Evolutionary conservation across 2,113 vertebrate genomes (phyloP).

Genomic region (Callopanchax toddi): DNA sequence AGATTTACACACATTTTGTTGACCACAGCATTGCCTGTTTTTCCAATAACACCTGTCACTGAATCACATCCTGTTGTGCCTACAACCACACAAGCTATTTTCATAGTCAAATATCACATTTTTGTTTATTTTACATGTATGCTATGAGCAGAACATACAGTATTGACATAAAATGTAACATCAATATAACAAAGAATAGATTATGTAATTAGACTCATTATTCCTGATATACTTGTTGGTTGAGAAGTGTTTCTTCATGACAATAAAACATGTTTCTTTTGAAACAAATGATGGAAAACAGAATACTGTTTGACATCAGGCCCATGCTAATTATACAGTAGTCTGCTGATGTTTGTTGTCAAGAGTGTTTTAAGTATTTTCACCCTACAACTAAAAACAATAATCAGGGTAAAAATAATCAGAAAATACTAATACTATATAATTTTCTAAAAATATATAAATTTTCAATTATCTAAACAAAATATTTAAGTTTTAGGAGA

Average conservation of each 20-base stretch:
- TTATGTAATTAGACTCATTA: too few species aligned
- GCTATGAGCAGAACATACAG: too few species aligned
- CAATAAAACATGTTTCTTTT: background rate
- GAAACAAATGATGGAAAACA: background rate
- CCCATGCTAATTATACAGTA: too few species aligned
- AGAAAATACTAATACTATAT: too few species aligned
- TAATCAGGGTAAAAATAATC: too few species aligned
- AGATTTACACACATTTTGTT: background rate
- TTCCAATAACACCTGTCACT: background rate
- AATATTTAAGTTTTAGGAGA: too few species aligned
- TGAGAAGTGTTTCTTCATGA: background rate
- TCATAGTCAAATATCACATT: background rate
- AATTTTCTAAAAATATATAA: too few species aligned
- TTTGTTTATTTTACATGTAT: background rate
- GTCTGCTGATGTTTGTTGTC: background rate
- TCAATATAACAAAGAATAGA: background rate
- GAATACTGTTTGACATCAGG: conserved; percentile 5
- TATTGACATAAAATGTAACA: background rate
- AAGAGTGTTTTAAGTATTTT: background rate
- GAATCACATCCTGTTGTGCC: conserved; percentile 13
- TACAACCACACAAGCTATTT: background rate
- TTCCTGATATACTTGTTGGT: too few species aligned
- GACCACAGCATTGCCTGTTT: background rate
- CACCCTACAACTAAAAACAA: too few species aligned
- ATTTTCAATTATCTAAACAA: too few species aligned